Evolutionary conservation across 2,113 vertebrate genomes (phyloP), one percentile per base, ranked within the genome.

Genomic region (Cercocebus atys): DNA sequence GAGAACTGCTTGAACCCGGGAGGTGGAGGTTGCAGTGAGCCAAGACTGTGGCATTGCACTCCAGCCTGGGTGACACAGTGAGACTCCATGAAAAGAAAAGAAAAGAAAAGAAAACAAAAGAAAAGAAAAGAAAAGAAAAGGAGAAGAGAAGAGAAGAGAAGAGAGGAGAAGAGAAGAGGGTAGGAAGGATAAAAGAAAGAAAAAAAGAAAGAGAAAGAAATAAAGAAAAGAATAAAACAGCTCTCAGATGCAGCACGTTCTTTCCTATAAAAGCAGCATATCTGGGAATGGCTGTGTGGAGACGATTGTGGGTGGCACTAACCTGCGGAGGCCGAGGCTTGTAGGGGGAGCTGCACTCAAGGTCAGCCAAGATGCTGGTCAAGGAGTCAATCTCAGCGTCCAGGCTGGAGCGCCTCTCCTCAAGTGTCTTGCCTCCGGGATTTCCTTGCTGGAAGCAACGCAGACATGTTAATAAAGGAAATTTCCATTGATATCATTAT

Each of bases 311-410:
- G 10, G 10, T 0, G 52, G n/a, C 11, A 82, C 97, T 81, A 95
- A 99, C 99, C 99, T 99, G 99, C 55, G 99, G 98, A 22, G 97
- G 97, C 8, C 99, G 99, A 2, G 99, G 99, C 98, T 99, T 99
- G 97, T 99, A 99, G 0, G 99, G 99, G 3, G 99, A 99, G 98
- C 99, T 99, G 99, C 99, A 99, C 98, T 99, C 99, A n/a, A 99
- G 98, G 97, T 99, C 99, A 0, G 99, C 99, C 97, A 99, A 98
- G 98, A 99, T 99, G 95, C 99, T 99, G 93, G 99, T 99, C 98
- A 99, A 97, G 5, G 99, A 99, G 98, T 99, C 99, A 0, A 99
- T 99, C 98, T 99, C 99, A 1, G 99, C 99, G 27, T 99, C 99
- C 97, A 99, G 98, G 94, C 99, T 99, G 90, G 99, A 99, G 20